Percentiles rank a stretch among this genome's conserved stretches.
Evolutionary conservation across 2,113 vertebrate genomes (phyloP).

Genomic region (Percopsis transmontana): DNA sequence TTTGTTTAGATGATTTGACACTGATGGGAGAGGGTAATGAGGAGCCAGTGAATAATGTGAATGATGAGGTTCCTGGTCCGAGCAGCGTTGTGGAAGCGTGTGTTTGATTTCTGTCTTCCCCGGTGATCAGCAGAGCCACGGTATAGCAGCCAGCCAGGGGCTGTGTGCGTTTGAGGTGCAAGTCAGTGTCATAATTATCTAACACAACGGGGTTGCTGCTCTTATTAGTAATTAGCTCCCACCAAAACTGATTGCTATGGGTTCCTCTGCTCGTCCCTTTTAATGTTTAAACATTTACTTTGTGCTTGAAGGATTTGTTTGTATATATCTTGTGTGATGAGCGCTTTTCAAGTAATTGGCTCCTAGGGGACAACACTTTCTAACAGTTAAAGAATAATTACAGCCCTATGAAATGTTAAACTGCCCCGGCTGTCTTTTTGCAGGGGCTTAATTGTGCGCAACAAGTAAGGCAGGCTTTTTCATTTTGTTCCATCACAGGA

Average conservation of each 20-base stretch:
- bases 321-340: slow-evolving; percentile 97
- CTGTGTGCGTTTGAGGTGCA: slow-evolving; percentile 82
- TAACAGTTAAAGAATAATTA: slow-evolving; percentile 99
- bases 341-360: slow-evolving; percentile 97
- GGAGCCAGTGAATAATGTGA: slow-evolving; percentile 25
- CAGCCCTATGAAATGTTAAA: slow-evolving; percentile 95
- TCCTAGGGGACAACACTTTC: slow-evolving; percentile 96
- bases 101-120: slow-evolving; percentile 65
- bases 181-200: slow-evolving; percentile 92
- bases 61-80: slow-evolving; percentile 42
- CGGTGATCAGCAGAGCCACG: slow-evolving; percentile 77
- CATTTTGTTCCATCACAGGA: slow-evolving; percentile 86
- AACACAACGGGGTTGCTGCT: slow-evolving; percentile 88
- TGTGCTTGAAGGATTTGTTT: slow-evolving; percentile 99
- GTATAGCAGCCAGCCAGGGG: slow-evolving; percentile 78
- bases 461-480: slow-evolving; percentile 93
- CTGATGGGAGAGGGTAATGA: not conserved
- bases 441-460: slow-evolving; percentile 94
- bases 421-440: slow-evolving; percentile 88
- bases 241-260: slow-evolving; percentile 92
- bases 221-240: slow-evolving; percentile 97
- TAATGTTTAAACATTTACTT: slow-evolving; percentile 98
- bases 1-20: slow-evolving; percentile 3
- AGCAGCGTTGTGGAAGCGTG: not conserved
- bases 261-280: slow-evolving; percentile 89